Conservation (phyloP, 2,888 invertebrate species). For the Zele albiditarsus region DNA sequence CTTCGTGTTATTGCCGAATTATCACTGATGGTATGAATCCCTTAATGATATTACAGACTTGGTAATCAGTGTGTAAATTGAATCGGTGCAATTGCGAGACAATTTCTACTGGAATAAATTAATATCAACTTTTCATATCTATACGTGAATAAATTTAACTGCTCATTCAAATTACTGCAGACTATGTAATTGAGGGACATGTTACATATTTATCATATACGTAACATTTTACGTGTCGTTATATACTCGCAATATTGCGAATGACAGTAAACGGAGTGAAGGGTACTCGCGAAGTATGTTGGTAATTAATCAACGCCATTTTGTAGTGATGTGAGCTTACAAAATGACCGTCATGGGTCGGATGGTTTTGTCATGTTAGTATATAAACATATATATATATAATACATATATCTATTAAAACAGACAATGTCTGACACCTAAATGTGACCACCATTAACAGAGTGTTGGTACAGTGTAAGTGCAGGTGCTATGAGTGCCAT, state of each 20-base stretch:
- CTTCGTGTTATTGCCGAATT: no score
- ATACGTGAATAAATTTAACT: background rate
- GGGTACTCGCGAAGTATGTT: constrained; percentile 11
- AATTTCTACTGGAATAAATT: no score
- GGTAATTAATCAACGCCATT: constrained; percentile 35
- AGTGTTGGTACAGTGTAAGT: constrained; percentile 9
- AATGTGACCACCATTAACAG: background rate
- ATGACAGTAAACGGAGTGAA: constrained; percentile 28
- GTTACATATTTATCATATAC: background rate
- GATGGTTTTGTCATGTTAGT: background rate
- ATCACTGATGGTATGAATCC: no score
- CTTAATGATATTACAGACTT: no score
- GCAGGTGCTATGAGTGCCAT: background rate
- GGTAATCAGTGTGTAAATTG: no score
- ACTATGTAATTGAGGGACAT: background rate
- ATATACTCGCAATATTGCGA: constrained; percentile 11
- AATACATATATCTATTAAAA: background rate
- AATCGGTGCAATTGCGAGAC: no score
- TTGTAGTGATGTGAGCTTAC: constrained; percentile 35
- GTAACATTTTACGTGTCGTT: background rate
- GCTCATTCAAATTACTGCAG: background rate
- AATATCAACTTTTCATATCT: no score
- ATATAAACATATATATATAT: background rate
- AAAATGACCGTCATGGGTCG: constrained; percentile 31
- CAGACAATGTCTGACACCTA: background rate